Evolutionary conservation across 2,113 vertebrate genomes (phyloP).

Genomic region (Dascyllus trimaculatus): DNA sequence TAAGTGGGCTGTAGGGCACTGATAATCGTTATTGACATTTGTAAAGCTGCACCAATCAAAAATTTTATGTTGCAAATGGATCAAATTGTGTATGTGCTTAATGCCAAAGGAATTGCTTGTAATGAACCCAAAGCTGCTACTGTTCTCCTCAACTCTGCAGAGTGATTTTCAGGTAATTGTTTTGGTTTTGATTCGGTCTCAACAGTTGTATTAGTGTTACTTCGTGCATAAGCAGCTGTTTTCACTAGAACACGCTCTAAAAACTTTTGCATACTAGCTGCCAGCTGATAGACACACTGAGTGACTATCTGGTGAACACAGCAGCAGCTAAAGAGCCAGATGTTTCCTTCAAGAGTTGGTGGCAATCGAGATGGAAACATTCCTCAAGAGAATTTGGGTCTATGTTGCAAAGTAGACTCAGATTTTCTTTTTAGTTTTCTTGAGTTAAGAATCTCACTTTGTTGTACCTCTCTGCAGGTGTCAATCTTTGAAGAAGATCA

Average conservation of each 20-base stretch:
- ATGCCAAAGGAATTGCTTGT: not conserved
- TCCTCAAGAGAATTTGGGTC: conserved; percentile 6
- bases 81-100: not conserved
- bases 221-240: not conserved
- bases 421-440: conserved; percentile 6
- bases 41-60: not conserved
- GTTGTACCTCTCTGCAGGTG: not conserved
- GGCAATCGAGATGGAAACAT: not conserved
- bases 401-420: not conserved
- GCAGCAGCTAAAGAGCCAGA: not conserved
- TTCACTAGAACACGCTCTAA: too few species aligned
- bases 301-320: not conserved
- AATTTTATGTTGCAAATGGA: not conserved
- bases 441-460: conserved; percentile 23
- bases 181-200: not conserved
- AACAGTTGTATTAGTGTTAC: not conserved
- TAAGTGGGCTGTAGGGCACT: not conserved
- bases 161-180: too few species aligned
- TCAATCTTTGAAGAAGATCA: conserved; percentile 11
- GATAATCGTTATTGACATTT: not conserved
- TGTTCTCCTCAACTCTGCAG: too few species aligned
- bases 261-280: too few species aligned
- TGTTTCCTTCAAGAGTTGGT: too few species aligned
- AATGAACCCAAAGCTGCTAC: not conserved
- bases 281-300: not conserved